A percentile compares a stretch with the other conserved stretches of the same genome.
phyloP scores from a whole-genome alignment of 35 echinoderm and acorn worm genomes.

The Heliocidaris erythrogramma region DNA sequence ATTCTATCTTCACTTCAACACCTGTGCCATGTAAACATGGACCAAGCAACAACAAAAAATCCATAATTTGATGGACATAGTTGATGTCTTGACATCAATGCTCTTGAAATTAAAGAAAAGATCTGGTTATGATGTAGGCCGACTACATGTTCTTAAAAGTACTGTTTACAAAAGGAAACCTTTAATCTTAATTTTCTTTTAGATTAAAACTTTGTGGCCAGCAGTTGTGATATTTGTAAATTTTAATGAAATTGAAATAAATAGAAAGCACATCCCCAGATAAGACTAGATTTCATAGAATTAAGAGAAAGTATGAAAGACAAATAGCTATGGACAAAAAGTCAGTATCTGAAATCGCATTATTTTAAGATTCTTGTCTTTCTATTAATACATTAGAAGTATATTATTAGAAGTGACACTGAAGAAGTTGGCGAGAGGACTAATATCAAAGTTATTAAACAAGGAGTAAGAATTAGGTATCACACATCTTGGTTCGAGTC shows the following conservation, averaged over 20 bases:
- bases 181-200: no score
- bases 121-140: no score
- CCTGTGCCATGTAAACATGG: constrained; percentile 42
- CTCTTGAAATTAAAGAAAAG: background rate
- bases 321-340: background rate
- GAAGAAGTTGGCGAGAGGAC: background rate
- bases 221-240: no score
- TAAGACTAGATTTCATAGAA: no score
- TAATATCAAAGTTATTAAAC: background rate
- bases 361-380: background rate
- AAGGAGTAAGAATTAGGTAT: background rate
- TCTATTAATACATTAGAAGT: background rate
- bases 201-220: no score
- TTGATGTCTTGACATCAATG: background rate
- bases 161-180: no score
- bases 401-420: background rate
- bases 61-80: constrained; percentile 43
- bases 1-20: constrained; percentile 46
- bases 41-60: background rate
- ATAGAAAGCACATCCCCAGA: no score
- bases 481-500: background rate
- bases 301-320: no score
- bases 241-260: no score
- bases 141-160: no score
- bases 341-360: no score